A percentile compares a stretch with the other conserved stretches of the same genome.
phyloP scores from a whole-genome alignment of 2,888 invertebrate species.

The Apamea anceps region DNA sequence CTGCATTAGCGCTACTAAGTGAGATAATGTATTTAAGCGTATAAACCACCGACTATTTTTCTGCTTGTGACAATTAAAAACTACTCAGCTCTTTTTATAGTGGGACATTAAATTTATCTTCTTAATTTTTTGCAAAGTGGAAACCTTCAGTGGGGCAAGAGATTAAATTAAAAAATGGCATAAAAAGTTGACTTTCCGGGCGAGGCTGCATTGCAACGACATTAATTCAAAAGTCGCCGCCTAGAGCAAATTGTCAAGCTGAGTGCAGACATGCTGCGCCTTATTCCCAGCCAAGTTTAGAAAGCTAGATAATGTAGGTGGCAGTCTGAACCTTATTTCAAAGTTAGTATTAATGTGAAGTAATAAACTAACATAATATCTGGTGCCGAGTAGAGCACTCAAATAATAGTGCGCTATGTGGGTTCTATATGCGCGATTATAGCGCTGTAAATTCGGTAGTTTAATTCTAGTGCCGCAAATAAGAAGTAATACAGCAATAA shows the following conservation, averaged over 20 bases:
- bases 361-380: constrained; percentile 48
- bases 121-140: constrained; percentile 64
- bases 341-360: constrained; percentile 51
- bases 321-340: constrained; percentile 42
- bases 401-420: constrained; percentile 38
- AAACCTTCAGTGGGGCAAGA: constrained; percentile 65
- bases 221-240: constrained; percentile 76
- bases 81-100: constrained; percentile 63
- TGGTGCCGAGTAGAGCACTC: constrained; percentile 43
- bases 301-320: constrained; percentile 58
- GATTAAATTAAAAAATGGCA: constrained; percentile 71
- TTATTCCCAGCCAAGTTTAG: constrained; percentile 64
- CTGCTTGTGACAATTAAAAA: constrained; percentile 60
- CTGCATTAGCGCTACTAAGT: constrained; percentile 24
- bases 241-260: constrained; percentile 70
- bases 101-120: constrained; percentile 67
- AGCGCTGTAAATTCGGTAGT: constrained; percentile 42
- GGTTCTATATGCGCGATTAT: constrained; percentile 23
- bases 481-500: constrained; percentile 51
- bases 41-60: constrained; percentile 41
- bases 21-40: constrained; percentile 38
- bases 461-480: constrained; percentile 49
- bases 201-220: constrained; percentile 68
- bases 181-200: constrained; percentile 68
- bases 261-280: constrained; percentile 60